Evolutionary conservation across 2,113 vertebrate species (phyloP).

Genomic region (Onychostruthus taczanowskii): DNA sequence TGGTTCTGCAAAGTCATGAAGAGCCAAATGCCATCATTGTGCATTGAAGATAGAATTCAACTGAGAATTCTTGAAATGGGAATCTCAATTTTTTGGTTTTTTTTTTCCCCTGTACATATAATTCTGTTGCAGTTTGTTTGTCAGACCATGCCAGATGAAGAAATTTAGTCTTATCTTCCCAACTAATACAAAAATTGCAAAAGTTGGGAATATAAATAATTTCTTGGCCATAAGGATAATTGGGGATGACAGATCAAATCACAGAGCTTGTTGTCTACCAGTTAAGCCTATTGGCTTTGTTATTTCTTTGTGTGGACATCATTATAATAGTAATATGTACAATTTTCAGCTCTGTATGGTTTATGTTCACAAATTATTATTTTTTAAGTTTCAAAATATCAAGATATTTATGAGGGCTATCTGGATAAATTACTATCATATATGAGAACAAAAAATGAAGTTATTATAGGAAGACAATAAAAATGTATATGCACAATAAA

Average conservation of each 20-base stretch:
- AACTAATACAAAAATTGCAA: neutral
- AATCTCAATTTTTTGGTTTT: neutral
- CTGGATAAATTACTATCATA: neutral
- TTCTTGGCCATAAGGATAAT: neutral
- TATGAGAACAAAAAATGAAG: neutral
- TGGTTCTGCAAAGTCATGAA: neutral
- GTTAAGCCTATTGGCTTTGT: neutral
- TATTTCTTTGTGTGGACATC: neutral
- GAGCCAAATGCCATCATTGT: fast-evolving
- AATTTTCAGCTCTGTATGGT: neutral
- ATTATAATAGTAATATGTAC: neutral
- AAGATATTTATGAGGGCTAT: neutral
- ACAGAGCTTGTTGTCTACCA: neutral
- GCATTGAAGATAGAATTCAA: neutral
- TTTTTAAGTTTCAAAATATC: neutral
- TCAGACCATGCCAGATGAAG: neutral
- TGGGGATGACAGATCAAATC: neutral
- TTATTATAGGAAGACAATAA: neutral
- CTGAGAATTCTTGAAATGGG: neutral
- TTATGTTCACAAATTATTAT: neutral
- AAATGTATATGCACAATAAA: neutral
- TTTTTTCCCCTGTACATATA: neutral
- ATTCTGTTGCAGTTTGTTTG: neutral
- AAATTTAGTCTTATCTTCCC: neutral
- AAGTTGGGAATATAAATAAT: neutral